These are phyloP conservation scores for Virgularia gustaviana DNA, from an alignment of 92 coral and sea anemone genomes.

Conservation along the genomic window DNA sequence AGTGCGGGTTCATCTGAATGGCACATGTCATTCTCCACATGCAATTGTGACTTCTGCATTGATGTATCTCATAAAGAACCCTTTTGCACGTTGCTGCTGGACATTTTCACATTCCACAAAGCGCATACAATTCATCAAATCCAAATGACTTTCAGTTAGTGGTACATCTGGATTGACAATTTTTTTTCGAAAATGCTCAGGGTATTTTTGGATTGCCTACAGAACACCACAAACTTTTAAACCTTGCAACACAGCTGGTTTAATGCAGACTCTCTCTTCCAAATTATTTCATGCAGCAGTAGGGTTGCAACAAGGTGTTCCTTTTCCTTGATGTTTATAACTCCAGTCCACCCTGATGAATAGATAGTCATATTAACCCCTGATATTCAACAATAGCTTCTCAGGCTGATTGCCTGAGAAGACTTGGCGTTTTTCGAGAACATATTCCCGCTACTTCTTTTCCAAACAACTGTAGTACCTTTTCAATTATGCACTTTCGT, in stretches of 20 bases:
- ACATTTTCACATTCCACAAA: background rate
- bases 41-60: background rate
- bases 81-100: background rate
- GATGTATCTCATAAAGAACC: background rate
- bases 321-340: background rate
- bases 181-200: background rate
- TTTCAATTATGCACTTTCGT: slow-evolving; percentile 33
- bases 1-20: no score
- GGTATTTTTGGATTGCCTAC: background rate
- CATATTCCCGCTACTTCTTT: slow-evolving; percentile 12
- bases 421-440: background rate
- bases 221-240: background rate
- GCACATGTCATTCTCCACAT: slow-evolving; percentile 17
- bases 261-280: slow-evolving; percentile 12
- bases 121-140: background rate
- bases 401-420: background rate
- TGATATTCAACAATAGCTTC: no score
- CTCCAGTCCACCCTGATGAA: slow-evolving; percentile 22
- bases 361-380: no score
- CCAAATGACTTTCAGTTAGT: background rate
- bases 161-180: background rate
- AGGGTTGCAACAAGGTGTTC: slow-evolving; percentile 17
- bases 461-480: slow-evolving; percentile 13
- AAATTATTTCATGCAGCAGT: slow-evolving; percentile 9
- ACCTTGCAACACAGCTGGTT: slow-evolving; percentile 10